Percentiles rank a stretch among this genome's conserved stretches.
Conservation (phyloP, 2,113 vertebrate genomes). For the Suncus etruscus region DNA sequence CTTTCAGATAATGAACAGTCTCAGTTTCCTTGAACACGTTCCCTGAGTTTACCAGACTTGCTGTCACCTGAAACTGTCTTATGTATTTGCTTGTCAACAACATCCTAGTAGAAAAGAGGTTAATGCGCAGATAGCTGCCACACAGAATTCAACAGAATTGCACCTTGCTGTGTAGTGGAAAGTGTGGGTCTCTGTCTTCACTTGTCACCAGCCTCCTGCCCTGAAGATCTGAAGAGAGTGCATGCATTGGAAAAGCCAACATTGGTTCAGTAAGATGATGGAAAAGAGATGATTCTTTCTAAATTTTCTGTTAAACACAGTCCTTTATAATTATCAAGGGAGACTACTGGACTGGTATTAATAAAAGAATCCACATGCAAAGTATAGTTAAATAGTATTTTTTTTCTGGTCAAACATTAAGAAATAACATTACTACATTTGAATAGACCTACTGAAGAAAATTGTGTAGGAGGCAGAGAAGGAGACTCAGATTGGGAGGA, state of each 20-base stretch:
- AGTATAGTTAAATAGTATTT: constrained; percentile 13
- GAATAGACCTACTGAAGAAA: constrained; percentile 60
- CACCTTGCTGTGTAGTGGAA: neutral
- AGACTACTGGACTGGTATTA: neutral
- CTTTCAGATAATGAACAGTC: neutral
- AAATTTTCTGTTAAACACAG: constrained; percentile 17
- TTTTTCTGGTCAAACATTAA: neutral
- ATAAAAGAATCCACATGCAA: constrained; percentile 4
- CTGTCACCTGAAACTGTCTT: constrained; percentile 37
- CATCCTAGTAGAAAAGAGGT: constrained; percentile 6
- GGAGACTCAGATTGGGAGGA: constrained; percentile 60
- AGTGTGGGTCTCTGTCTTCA: constrained; percentile 34
- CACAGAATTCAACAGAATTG: neutral
- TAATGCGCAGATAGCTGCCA: neutral
- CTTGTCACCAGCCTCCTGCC: neutral
- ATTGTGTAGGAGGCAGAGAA: constrained; percentile 52
- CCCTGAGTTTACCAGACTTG: constrained; percentile 54
- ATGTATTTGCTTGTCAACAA: constrained; percentile 32
- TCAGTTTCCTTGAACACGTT: neutral
- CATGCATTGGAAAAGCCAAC: neutral
- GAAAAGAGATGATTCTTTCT: neutral
- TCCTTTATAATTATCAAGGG: neutral
- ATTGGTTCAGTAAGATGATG: neutral
- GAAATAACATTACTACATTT: neutral
- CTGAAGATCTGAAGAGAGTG: constrained; percentile 17